phyloP scores from a whole-genome alignment of 2,113 vertebrate genomes.

The Romanogobio albipinnatus region DNA sequence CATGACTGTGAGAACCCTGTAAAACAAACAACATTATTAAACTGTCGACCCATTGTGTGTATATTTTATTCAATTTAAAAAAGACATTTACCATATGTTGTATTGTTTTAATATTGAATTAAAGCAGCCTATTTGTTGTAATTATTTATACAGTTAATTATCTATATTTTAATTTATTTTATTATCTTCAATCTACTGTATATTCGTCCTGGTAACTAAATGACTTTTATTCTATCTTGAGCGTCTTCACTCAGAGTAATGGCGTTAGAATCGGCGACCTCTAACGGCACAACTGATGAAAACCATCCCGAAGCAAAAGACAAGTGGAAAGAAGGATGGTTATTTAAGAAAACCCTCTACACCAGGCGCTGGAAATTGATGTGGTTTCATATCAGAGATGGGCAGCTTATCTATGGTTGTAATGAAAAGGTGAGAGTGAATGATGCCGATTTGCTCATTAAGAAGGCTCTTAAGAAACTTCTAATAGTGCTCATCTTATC shows the following conservation, averaged over 20 bases:
- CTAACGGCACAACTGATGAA: slow-evolving; percentile 54
- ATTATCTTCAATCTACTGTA: too few species aligned
- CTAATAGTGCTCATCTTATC: slow-evolving; percentile 14
- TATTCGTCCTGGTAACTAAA: neutral
- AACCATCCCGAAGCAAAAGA: slow-evolving; percentile 14
- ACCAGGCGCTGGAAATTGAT: slow-evolving; percentile 55
- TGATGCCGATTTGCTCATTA: neutral
- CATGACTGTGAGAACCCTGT: too few species aligned
- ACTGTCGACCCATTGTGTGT: too few species aligned
- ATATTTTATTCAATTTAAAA: neutral
- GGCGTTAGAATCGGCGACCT: slow-evolving; percentile 60
- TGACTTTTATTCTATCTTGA: neutral
- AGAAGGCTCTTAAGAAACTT: neutral
- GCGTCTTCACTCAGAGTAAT: neutral
- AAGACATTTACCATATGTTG: neutral
- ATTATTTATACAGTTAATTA: neutral
- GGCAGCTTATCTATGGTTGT: slow-evolving; percentile 52
- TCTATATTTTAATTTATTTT: neutral
- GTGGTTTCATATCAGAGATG: slow-evolving; percentile 58
- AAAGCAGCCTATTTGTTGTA: neutral
- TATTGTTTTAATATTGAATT: neutral
- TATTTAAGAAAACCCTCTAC: slow-evolving; percentile 58
- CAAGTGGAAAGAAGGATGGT: slow-evolving; percentile 53
- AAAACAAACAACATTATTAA: too few species aligned
- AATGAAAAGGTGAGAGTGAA: slow-evolving; percentile 54